These are phyloP conservation scores for Apotomis turbidana DNA, from an alignment of 2,888 invertebrate genomes.

Conservation along the genomic window DNA sequence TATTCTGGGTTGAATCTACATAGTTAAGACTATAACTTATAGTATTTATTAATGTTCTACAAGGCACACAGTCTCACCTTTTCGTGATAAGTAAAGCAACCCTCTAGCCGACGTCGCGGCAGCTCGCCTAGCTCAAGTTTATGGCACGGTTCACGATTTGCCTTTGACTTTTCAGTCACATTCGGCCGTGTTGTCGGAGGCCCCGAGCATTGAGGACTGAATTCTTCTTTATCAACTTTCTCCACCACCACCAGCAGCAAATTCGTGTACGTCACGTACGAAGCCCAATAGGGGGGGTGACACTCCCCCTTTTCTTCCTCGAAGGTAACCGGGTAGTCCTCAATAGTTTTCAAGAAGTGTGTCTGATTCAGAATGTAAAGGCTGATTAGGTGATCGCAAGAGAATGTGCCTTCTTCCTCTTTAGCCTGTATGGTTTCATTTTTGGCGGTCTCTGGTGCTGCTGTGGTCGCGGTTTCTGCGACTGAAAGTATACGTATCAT, in stretches of 20 bases:
- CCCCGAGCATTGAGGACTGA: slow-evolving; percentile 56
- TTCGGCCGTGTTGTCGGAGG: slow-evolving; percentile 85
- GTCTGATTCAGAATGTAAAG: slow-evolving; percentile 87
- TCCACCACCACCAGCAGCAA: slow-evolving; percentile 90
- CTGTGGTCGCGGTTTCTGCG: slow-evolving; percentile 50
- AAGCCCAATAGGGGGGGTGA: slow-evolving; percentile 85
- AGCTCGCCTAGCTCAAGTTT: slow-evolving; percentile 89
- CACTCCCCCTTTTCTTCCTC: slow-evolving; percentile 64
- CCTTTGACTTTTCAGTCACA: slow-evolving; percentile 64
- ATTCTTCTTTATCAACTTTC: slow-evolving; percentile 54
- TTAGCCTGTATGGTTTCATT: slow-evolving; percentile 63
- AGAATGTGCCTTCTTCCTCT: slow-evolving; percentile 75
- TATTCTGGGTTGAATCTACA: too few species aligned
- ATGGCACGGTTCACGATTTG: slow-evolving; percentile 87
- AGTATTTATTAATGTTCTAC: too few species aligned
- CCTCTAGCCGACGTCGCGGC: slow-evolving; percentile 86
- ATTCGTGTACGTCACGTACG: slow-evolving; percentile 90
- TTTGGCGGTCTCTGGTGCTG: slow-evolving; percentile 47
- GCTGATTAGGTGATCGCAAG: slow-evolving; percentile 89
- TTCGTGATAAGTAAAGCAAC: slow-evolving; percentile 90
- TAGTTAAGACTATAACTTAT: too few species aligned
- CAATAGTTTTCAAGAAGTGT: slow-evolving; percentile 70
- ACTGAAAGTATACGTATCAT: neutral
- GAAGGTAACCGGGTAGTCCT: slow-evolving; percentile 61
- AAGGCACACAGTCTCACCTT: slow-evolving; percentile 71